Conservation (phyloP, 2,113 vertebrate species). For the Noctilio leporinus region DNA sequence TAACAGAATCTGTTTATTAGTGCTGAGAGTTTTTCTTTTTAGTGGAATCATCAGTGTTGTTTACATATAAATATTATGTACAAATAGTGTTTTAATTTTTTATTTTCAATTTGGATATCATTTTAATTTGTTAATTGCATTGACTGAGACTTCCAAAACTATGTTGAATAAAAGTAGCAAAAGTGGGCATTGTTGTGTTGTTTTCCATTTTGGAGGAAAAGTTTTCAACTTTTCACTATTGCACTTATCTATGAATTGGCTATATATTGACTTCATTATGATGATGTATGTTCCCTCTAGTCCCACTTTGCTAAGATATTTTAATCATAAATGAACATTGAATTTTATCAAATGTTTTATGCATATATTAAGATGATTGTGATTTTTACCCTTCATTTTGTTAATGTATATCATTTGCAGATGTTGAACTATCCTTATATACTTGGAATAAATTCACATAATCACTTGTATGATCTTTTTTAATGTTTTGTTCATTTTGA, state of each 20-base stretch:
- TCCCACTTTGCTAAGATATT: not conserved
- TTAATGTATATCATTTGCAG: not conserved
- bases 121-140: no score
- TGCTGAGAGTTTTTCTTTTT: no score
- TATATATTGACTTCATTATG: not conserved
- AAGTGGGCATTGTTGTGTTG: no score
- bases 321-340: not conserved
- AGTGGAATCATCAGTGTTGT: no score
- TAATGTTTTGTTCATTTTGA: no score
- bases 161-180: no score
- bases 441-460: not conserved
- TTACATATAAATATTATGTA: no score
- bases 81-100: no score
- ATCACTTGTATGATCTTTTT: not conserved
- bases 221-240: not conserved
- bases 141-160: no score
- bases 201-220: not conserved
- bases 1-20: no score
- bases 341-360: not conserved
- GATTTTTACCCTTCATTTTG: not conserved
- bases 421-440: not conserved
- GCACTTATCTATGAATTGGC: no score
- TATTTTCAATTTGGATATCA: no score
- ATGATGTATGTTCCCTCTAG: not conserved
- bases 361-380: not conserved